Evolutionary conservation across 2,113 vertebrate genomes (phyloP), one percentile per base, ranked within the genome.

Genomic region (Micronycteris hirsuta): DNA sequence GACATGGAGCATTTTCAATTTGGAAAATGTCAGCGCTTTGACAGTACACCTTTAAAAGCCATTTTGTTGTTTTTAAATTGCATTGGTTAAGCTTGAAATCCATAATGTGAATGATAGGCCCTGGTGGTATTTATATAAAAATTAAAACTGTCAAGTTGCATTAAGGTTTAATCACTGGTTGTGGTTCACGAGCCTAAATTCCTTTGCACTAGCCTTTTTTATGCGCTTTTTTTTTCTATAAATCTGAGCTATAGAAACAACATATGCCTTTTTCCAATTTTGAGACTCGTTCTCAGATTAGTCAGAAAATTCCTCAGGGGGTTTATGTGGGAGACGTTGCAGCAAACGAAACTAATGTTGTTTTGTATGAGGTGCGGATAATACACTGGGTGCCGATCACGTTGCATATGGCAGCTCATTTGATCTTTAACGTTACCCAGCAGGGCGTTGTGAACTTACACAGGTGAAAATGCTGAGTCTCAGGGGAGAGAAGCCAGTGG

Each of bases 1-100:
- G 22, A 88, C 80, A 26, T 3, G 13, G 83, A 82, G 31, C 81
- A 71, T 84, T 96, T 97, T 92, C 95, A 58, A 16, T 97, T 97
- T 95, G 91, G 89, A 73, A 78, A 92, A 86, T 97, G 96, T 95
- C 97, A 96, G 86, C 7, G 2, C 76, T 73, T 96, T 92, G 89
- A 90, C 61, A 89, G 84, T 36, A 78, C 58, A 86, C 88, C 67
- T 96, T 91, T 74, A 87, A 91, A 97, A 96, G 84, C 91, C 95
- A 77, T 88, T 95, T 89, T 96, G 93, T 97, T 96, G 90, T 95
- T 94, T 96, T 95, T 45, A 82, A 96, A 95, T 97, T 96, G 83
- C 33, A 85, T 90, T 89, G 89, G 76, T 97, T 97, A 93, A 97
- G 81, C 93, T 94, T 91, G 41, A 84, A 96, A 95, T 97, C 81